Evolutionary conservation across 2,797 vertebrate species (phyloP), one percentile per base, ranked within the genome.

Genomic region (Lepilemur ruficaudatus): DNA sequence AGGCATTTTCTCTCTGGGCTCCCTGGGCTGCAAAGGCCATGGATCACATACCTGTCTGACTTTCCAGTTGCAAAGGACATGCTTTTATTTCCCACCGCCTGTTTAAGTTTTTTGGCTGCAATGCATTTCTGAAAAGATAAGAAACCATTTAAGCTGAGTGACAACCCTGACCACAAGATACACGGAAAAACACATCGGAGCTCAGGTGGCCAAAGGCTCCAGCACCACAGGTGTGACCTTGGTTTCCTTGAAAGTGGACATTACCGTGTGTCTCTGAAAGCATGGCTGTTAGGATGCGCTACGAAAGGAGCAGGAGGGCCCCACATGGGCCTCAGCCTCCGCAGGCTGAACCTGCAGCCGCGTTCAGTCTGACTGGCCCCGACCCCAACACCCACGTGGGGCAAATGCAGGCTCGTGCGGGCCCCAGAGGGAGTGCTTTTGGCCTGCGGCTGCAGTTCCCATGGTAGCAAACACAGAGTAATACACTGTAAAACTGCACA

Each of bases 31-130:
- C 0, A 3, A 0, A 0, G 20, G 46, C 50, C n/a, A 10, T 22
- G 25, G 1, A 4, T 69, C 76, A 97, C 97, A 28, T 98, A 99
- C 99, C 99, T 99, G 2, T 99, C 99, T 30, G 99, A 99, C 92
- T 99, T 99, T 61, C 98, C 99, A 0, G 98, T 90, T 79, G 99
- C 89, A 96, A 99, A 99, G 12, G 99, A 99, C 99, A 99, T 99
- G 98, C 99, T 99, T 97, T 98, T 98, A 97, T 98, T 99, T 96
- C 99, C 99, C 88, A 97, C 69, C 7, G 97, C 94, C 14, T 97
- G 96, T 13, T 98, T 98, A 13, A 90, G 52, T 97, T 98, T 99
- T 95, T 97, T 98, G 82, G 97, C 81, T 81, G 98, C 97, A 41
- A 97, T 46, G 84, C 96, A 97, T 95, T 98, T 99, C 98, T 99